Evolutionary conservation across 2,797 vertebrate genomes (phyloP).

Genomic region (Australoheros facetus): DNA sequence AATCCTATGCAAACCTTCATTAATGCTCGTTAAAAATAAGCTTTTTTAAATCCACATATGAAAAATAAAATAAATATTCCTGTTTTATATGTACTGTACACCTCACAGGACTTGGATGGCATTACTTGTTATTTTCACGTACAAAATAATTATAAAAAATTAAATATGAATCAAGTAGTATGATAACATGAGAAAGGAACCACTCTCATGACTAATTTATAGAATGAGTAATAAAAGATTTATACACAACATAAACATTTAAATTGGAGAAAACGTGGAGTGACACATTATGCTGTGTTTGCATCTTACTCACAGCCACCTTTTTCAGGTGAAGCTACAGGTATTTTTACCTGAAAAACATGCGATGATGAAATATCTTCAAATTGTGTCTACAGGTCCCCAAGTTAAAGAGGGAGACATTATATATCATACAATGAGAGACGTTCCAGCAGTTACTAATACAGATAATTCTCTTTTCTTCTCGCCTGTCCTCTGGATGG

Average conservation of each 20-base stretch:
- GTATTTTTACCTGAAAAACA: not conserved
- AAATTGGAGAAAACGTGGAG: not conserved
- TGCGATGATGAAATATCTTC: not conserved
- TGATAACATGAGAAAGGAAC: not conserved
- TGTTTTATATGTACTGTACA: not conserved
- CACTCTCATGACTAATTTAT: not conserved
- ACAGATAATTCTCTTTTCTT: not conserved
- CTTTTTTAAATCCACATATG: not conserved
- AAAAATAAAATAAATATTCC: not conserved
- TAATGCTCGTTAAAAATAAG: not conserved
- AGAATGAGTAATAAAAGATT: not conserved
- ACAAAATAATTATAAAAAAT: not conserved
- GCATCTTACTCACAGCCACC: not conserved
- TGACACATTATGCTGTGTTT: not conserved
- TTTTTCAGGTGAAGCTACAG: not conserved
- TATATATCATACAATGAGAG: not conserved
- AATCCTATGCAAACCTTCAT: not conserved
- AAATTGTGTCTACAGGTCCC: too few relatives aligned
- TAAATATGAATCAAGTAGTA: not conserved
- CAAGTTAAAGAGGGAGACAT: not conserved
- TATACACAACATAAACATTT: not conserved
- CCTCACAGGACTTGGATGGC: not conserved
- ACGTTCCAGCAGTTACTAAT: too few relatives aligned
- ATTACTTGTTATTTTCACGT: not conserved
- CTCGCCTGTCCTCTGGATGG: slow-evolving; percentile 19